A percentile compares a stretch with the other conserved stretches of the same genome.
These are phyloP conservation scores for Stenurella melanura DNA, from an alignment of 2,888 invertebrate species.

Conservation along the genomic window DNA sequence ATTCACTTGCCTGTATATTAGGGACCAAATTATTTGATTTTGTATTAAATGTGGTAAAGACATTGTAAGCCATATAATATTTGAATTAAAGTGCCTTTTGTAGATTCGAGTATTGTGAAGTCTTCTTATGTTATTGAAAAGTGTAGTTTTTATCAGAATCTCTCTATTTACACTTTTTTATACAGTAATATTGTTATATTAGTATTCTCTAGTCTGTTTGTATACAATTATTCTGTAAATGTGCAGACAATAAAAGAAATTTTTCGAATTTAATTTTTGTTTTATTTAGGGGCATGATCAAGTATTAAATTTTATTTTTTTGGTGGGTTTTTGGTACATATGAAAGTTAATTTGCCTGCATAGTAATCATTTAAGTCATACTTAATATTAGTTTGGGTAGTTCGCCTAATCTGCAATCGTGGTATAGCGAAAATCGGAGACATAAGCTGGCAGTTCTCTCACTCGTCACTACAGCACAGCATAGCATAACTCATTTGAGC, in stretches of 20 bases:
- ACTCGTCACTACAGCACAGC: too few relatives aligned
- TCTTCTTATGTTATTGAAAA: slow-evolving; percentile 31
- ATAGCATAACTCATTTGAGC: too few relatives aligned
- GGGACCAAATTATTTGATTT: slow-evolving; percentile 37
- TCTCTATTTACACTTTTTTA: slow-evolving; percentile 42
- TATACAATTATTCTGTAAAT: slow-evolving; percentile 39
- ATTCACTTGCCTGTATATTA: slow-evolving; percentile 26
- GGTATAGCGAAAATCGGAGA: too few relatives aligned
- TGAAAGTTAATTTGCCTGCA: too few relatives aligned
- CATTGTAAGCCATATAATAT: slow-evolving; percentile 44
- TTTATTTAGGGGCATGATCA: slow-evolving; percentile 10
- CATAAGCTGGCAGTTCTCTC: too few relatives aligned
- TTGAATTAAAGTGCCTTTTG: slow-evolving; percentile 45
- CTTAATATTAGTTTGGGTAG: too few relatives aligned
- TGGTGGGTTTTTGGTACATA: too few relatives aligned
- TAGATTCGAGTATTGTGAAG: slow-evolving; percentile 31
- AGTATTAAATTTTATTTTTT: too few relatives aligned
- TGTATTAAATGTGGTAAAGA: slow-evolving; percentile 37
- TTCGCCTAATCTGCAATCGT: too few relatives aligned
- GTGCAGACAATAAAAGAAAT: slow-evolving; percentile 39
- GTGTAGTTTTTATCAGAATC: slow-evolving; percentile 38
- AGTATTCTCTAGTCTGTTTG: slow-evolving; percentile 42
- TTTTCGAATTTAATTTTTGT: slow-evolving; percentile 21
- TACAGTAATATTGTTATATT: slow-evolving; percentile 35
- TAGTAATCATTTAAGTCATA: too few relatives aligned